Conservation (phyloP, 2,888 invertebrate genomes). For the Leptinotarsa juncta region DNA sequence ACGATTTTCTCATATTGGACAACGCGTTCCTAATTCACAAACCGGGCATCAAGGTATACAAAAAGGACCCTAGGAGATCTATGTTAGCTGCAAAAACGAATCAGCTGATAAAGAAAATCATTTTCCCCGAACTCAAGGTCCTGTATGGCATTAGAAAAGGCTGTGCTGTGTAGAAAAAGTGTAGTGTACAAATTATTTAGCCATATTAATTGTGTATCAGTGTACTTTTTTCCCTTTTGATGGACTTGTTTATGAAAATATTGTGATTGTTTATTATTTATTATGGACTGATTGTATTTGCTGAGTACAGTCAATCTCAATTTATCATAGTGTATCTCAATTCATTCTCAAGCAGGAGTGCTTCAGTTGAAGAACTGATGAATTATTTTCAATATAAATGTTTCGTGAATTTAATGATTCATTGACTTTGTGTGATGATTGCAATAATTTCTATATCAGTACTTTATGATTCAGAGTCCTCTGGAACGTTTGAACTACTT, state of each 20-base stretch:
- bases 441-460: too few relatives aligned
- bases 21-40: constrained; percentile 94
- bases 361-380: not conserved
- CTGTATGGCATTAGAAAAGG: constrained; percentile 84
- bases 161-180: constrained; percentile 75
- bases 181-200: constrained; percentile 41
- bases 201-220: constrained; percentile 46
- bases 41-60: constrained; percentile 89
- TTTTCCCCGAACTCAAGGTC: constrained; percentile 86
- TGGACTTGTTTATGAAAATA: constrained; percentile 27
- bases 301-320: not conserved
- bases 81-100: constrained; percentile 82
- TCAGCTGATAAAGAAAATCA: constrained; percentile 80
- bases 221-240: constrained; percentile 30
- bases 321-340: not conserved
- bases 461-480: not conserved
- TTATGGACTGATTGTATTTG: not conserved
- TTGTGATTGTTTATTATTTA: constrained; percentile 25
- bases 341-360: not conserved
- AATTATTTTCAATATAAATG: not conserved
- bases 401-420: not conserved
- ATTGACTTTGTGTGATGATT: too few relatives aligned
- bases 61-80: constrained; percentile 82
- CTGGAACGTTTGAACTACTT: not conserved
- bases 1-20: constrained; percentile 92